Evolutionary conservation across 2,797 vertebrate species (phyloP).

Genomic region (Forpus xanthops): DNA sequence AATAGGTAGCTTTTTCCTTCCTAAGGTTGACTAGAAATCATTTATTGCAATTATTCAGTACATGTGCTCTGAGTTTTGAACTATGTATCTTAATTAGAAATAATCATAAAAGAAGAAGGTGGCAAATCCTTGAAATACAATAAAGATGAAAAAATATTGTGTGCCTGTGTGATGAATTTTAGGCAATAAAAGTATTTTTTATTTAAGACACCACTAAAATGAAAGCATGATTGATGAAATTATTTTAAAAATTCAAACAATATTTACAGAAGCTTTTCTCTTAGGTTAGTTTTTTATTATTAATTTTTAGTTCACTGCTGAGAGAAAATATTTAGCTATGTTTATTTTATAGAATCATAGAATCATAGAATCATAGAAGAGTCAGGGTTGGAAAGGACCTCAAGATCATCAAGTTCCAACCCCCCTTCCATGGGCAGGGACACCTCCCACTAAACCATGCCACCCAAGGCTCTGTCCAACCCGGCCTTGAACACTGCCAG

Average conservation of each 20-base stretch:
- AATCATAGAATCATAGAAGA: too few relatives aligned
- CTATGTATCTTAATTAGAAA: not conserved
- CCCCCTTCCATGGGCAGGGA: too few relatives aligned
- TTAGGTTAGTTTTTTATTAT: not conserved
- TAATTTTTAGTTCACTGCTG: not conserved
- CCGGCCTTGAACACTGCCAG: too few relatives aligned
- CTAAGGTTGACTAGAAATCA: not conserved
- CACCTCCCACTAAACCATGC: too few relatives aligned
- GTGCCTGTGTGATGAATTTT: not conserved
- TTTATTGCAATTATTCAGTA: not conserved
- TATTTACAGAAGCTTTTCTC: not conserved
- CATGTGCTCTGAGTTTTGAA: not conserved
- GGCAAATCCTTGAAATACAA: not conserved
- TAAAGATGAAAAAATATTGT: not conserved
- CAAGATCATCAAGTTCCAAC: too few relatives aligned
- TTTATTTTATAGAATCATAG: not conserved
- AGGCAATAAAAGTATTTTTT: not conserved
- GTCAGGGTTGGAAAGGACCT: too few relatives aligned
- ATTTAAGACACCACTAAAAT: accelerated
- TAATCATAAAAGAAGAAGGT: not conserved
- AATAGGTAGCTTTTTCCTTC: not conserved
- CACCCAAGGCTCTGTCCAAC: too few relatives aligned
- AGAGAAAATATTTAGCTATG: not conserved
- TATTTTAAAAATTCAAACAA: not conserved
- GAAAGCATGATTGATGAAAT: not conserved